Evolutionary conservation across 2,113 vertebrate species (phyloP), one percentile per base, ranked within the genome.

Genomic region (Macaca nemestrina): DNA sequence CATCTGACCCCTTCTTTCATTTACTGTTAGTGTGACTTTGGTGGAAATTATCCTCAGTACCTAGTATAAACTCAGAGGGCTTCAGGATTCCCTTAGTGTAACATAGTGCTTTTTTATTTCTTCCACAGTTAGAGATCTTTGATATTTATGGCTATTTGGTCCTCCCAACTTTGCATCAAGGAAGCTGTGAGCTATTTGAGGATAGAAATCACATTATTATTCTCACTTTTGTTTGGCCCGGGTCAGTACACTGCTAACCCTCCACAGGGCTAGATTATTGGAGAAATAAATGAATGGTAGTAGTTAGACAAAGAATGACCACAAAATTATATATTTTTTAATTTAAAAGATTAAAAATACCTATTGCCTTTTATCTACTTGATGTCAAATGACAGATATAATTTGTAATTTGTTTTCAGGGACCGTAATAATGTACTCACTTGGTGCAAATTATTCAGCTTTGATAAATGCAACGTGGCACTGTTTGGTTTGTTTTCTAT

Each of bases 371-470:
- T 64, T 80, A 86, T 45, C 40, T 38, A 64, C 22, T n/a, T 83
- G 48, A 83, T 79, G 6, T 88, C 68, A 75, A 64, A 64, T 88
- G 79, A 64, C 50, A 93, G 43, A 55, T 43, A 57, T 75, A 75
- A 87, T 86, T 92, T 79, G 25, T 73, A 59, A 81, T 55, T 70
- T 68, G 40, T 76, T 87, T 86, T 68, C 11, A 94, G 81, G 70
- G 38, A 73, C 35, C 32, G 0, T 55, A 57, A 91, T 59, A 30
- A 79, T 35, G 38, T 64, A 18, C 6, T 85, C 78, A 25, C 48
- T 95, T 35, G 48, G 35, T 16, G 27, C 30, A 87, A 70, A 83
- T 79, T 70, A 93, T 27, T 82, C 43, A 80, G n/a, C 27, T 43
- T 83, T 85, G 32, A 75, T 68, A 73, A 76, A 82, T 87, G n/a